phyloP scores from a whole-genome alignment of 2,888 invertebrate genomes.

The Omphaloscelis lunosa region DNA sequence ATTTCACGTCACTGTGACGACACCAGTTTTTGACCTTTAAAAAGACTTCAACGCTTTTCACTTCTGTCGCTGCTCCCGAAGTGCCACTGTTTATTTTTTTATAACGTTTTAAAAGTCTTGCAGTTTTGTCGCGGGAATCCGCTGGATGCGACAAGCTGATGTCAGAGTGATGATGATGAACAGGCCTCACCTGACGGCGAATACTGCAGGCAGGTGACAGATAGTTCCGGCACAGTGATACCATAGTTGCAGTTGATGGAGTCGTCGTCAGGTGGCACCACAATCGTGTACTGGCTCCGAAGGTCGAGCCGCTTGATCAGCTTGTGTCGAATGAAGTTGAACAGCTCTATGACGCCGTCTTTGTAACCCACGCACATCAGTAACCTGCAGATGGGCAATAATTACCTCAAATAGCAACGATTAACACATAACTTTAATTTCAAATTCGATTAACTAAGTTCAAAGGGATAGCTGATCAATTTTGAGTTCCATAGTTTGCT shows the following conservation, averaged over 20 bases:
- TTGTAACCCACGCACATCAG: conserved; percentile 87
- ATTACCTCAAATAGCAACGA: background rate
- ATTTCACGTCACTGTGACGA: too few relatives aligned
- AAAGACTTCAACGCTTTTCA: too few relatives aligned
- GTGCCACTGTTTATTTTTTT: too few relatives aligned
- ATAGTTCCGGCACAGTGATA: conserved; percentile 76
- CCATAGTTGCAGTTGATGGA: conserved; percentile 78
- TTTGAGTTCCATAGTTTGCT: background rate
- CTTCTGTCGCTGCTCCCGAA: too few relatives aligned
- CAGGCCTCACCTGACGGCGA: conserved; percentile 89
- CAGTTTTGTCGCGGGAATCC: background rate
- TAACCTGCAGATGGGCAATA: conserved; percentile 74
- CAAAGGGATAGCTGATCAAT: background rate
- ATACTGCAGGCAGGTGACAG: conserved; percentile 88
- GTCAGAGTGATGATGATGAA: background rate
- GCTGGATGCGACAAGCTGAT: background rate
- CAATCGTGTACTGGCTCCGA: conserved; percentile 76
- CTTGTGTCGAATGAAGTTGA: conserved; percentile 84
- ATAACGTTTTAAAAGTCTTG: background rate
- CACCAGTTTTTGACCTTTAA: too few relatives aligned
- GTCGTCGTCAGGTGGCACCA: conserved; percentile 80
- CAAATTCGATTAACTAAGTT: background rate
- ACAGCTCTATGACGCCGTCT: conserved; percentile 85
- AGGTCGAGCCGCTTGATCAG: conserved; percentile 76
- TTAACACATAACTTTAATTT: background rate